Evolutionary conservation across 2,113 vertebrate genomes (phyloP).

Genomic region (Craseonycteris thonglongyai): DNA sequence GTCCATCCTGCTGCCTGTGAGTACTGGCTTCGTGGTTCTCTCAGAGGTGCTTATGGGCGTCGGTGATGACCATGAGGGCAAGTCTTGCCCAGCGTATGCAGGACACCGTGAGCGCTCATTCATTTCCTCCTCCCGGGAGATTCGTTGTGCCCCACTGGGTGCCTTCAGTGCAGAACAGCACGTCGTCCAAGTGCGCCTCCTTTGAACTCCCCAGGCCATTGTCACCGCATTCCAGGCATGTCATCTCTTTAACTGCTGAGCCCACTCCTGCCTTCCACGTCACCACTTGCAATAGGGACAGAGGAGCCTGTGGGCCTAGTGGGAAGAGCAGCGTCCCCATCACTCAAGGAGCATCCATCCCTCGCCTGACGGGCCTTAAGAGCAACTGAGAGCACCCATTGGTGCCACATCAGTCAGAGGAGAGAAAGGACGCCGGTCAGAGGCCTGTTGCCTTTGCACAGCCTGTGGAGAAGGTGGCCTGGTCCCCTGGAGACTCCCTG

Average conservation of each 20-base stretch:
- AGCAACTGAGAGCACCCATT: neutral
- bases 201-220: neutral
- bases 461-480: neutral
- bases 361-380: neutral
- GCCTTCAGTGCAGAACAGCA: neutral
- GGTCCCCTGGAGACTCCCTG: neutral
- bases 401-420: neutral
- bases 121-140: neutral
- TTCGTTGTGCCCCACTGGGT: neutral
- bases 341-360: neutral
- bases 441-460: neutral
- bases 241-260: neutral
- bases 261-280: neutral
- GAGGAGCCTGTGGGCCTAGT: neutral
- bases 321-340: neutral
- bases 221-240: neutral
- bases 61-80: neutral
- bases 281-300: neutral
- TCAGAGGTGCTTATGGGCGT: neutral
- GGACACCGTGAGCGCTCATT: neutral
- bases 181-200: neutral
- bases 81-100: neutral
- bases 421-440: neutral
- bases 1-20: neutral
- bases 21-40: neutral